Base-by-base conservation (phyloP, 1,140 invertebrate genomes). In the Holcopasites calliopsidis region DNA sequence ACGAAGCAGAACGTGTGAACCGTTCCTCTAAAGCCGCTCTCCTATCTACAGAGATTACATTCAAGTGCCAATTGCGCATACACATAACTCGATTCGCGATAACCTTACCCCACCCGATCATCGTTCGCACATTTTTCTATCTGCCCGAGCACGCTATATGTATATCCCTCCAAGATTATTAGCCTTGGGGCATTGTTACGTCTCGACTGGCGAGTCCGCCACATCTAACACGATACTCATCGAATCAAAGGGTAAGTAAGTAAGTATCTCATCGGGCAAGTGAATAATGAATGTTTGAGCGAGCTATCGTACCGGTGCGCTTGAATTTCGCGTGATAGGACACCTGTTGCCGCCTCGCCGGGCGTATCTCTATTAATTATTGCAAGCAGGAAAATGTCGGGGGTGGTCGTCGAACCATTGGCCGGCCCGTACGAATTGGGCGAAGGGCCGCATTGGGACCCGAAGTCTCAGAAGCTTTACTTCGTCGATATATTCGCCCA, bases 361-460 rank as follows among this genome's bases (percentile, higher is more conserved):
- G 1, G 13, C 10, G 11, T 3, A 18, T 8, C 21, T 18, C 2
- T 21, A 10, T n/a, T 35, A 38, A 42, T 18, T 58, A 21, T 50
- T 44, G 18, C n/a, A 28, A 23, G 18, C 18, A 49, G 8, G 0
- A 33, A 62, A 23, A 77, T 72, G 69, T 62, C 68, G 23, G 23
- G 11, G 10, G 13, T 68, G 8, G 47, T 0, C 5, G 16, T 82
- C 0, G 21, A 77, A 33, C 64, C 26, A 10, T 13, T 83, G 11
- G 35, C 31, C 7, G 47, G 62, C 3, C 16, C 52, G 26, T 83
- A 49, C 21, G 50, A 18, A 3, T 73, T 83, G 18, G 92, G 91
- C 3, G 94, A 95, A 90, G 95, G 91, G 31, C 95, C 93, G 49
- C 93, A 94, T 77, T 96, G 95, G 95, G 93, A 95, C 82, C 87